Percentiles rank a stretch among this genome's conserved stretches.
Conservation (phyloP, 2,113 vertebrate species). For the Tonatia bakeri region DNA sequence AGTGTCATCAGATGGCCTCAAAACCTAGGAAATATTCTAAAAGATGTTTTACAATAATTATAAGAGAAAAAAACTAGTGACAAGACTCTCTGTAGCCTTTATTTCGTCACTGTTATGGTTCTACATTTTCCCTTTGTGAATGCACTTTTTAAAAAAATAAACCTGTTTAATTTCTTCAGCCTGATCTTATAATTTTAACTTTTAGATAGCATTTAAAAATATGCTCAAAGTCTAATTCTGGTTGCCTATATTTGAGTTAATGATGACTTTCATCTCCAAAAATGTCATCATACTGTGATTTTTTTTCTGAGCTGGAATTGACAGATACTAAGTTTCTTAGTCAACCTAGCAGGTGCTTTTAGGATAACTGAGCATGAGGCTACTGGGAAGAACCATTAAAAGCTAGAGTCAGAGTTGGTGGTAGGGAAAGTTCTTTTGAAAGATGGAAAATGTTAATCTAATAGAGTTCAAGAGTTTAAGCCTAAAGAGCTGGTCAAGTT, state of each 20-base stretch:
- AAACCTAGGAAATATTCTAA: neutral
- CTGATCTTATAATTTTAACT: neutral
- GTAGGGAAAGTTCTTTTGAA: constrained; percentile 13
- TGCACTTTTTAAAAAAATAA: neutral
- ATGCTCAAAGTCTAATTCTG: neutral
- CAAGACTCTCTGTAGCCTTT: neutral
- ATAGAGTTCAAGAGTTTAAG: constrained; percentile 55
- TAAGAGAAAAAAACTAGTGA: neutral
- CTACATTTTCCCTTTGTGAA: neutral
- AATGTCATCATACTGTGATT: neutral
- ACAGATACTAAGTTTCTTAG: neutral
- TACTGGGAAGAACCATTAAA: neutral
- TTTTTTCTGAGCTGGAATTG: constrained; percentile 10
- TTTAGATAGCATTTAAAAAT: neutral
- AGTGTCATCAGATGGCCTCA: neutral
- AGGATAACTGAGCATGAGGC: neutral
- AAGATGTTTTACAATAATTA: neutral
- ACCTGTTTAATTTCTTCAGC: neutral
- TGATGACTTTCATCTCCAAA: neutral
- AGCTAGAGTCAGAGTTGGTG: neutral
- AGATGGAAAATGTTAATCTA: constrained; percentile 30
- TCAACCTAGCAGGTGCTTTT: neutral
- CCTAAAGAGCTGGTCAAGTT: constrained; percentile 31
- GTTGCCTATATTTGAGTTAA: neutral
- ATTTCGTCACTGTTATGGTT: neutral